Evolutionary conservation across 2,888 invertebrate genomes (phyloP).

Genomic region (Liodrosophila aerea): DNA sequence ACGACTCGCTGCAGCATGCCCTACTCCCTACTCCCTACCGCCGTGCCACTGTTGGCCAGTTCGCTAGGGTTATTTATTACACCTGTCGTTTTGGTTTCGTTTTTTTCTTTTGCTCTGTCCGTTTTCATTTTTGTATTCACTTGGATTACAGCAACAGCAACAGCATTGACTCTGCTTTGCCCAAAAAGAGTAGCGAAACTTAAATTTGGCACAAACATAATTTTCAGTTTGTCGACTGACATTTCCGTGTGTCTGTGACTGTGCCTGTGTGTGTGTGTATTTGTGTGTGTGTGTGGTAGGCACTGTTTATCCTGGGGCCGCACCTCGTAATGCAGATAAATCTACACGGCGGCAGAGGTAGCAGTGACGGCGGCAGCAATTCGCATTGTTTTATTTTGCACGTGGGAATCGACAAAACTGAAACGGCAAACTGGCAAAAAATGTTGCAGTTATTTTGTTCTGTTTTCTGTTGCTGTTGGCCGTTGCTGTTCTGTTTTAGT

Average conservation of each 20-base stretch:
- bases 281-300: constrained; percentile 24
- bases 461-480: constrained; percentile 32
- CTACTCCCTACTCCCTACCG: constrained; percentile 7
- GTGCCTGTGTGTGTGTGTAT: constrained; percentile 10
- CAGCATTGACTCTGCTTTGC: no score
- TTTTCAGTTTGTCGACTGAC: constrained; percentile 76
- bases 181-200: constrained; percentile 53
- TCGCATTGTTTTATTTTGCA: constrained; percentile 71
- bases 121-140: constrained; percentile 15
- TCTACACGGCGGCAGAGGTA: no score
- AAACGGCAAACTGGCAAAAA: constrained; percentile 47
- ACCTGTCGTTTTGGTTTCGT: constrained; percentile 66
- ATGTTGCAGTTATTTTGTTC: constrained; percentile 51
- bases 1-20: constrained; percentile 27
- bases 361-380: constrained; percentile 38
- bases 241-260: constrained; percentile 46
- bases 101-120: constrained; percentile 27
- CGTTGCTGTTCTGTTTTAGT: constrained; percentile 28
- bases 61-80: constrained; percentile 72
- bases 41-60: constrained; percentile 41
- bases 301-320: constrained; percentile 48
- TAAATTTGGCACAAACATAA: constrained; percentile 76
- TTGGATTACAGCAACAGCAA: constrained; percentile 49
- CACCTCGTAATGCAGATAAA: constrained; percentile 65
- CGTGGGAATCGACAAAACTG: constrained; percentile 62